Evolutionary conservation across 2,113 vertebrate species (phyloP).

Genomic region (Eurystomus gularis): DNA sequence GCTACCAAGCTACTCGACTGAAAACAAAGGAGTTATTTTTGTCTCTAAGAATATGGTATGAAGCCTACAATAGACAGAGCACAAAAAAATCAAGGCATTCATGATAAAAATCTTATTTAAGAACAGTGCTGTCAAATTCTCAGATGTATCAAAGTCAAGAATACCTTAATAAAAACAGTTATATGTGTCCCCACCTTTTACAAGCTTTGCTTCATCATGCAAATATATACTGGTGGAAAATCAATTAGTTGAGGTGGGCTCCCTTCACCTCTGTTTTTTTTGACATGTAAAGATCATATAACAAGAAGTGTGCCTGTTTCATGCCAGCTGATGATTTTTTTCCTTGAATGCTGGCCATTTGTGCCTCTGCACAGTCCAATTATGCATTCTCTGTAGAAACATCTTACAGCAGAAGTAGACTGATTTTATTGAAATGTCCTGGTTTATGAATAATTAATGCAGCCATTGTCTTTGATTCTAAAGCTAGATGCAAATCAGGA

Average conservation of each 20-base stretch:
- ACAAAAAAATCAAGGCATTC: constrained; percentile 10
- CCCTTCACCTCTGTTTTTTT: neutral
- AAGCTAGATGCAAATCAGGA: neutral
- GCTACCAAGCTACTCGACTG: neutral
- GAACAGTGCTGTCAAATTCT: neutral
- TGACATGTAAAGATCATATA: neutral
- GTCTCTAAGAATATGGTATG: neutral
- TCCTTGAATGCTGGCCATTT: neutral
- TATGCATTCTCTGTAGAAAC: neutral
- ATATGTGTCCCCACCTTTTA: neutral
- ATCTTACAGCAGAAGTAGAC: neutral
- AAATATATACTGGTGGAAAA: neutral
- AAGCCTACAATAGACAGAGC: neutral
- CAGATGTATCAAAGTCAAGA: neutral
- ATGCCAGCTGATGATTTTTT: neutral
- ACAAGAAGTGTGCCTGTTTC: neutral
- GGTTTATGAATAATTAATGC: neutral
- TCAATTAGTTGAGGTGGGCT: neutral
- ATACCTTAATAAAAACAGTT: neutral
- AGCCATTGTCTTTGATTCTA: neutral
- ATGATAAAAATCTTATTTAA: constrained; percentile 9
- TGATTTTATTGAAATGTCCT: neutral
- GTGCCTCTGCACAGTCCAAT: neutral
- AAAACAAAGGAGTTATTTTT: constrained; percentile 26
- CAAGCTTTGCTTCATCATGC: neutral